Conservation (phyloP, 2,113 vertebrate species). For the Crotalus tigris region DNA sequence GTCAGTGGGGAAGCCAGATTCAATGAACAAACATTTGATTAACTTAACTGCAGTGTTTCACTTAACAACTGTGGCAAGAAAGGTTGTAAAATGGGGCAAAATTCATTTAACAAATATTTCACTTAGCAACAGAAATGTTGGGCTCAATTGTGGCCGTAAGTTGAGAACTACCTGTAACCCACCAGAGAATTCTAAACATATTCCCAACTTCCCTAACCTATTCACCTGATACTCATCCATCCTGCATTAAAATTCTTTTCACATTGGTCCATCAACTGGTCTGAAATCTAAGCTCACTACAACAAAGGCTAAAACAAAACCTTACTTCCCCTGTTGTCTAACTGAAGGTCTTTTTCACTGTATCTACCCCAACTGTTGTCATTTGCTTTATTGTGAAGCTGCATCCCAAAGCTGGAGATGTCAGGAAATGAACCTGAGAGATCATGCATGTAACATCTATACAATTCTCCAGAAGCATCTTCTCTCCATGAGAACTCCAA, state of each 20-base stretch:
- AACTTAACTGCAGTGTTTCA: too few relatives aligned
- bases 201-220: neutral
- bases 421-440: neutral
- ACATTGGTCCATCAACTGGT: neutral
- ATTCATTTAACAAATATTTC: too few relatives aligned
- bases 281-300: neutral
- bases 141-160: too few relatives aligned
- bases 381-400: neutral
- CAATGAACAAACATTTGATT: too few relatives aligned
- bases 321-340: neutral
- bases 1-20: too few relatives aligned
- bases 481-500: neutral
- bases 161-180: too few relatives aligned
- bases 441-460: neutral
- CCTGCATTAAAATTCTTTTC: neutral
- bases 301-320: neutral
- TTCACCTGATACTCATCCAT: neutral
- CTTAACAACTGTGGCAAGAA: too few relatives aligned
- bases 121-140: too few relatives aligned
- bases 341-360: neutral
- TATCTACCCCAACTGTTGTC: neutral
- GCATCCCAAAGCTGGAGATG: too few relatives aligned
- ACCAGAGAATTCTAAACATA: too few relatives aligned
- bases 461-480: too few relatives aligned
- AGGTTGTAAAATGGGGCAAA: too few relatives aligned